Percentiles rank a stretch among this genome's conserved stretches.
Evolutionary conservation across 2,797 vertebrate genomes (phyloP).

Genomic region (Balearica regulorum): DNA sequence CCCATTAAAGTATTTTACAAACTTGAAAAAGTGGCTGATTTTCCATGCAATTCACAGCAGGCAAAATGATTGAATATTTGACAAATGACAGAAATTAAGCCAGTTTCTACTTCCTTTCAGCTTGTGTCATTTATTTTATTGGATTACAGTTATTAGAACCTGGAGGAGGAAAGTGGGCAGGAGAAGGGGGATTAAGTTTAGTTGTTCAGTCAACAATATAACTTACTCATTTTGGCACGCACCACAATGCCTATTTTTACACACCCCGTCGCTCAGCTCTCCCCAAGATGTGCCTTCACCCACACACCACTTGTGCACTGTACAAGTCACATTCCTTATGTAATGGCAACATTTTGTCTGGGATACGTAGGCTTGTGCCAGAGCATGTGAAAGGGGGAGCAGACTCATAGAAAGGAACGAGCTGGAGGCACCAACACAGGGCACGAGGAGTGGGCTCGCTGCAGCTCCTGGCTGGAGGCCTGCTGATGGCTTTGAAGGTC

Average conservation of each 20-base stretch:
- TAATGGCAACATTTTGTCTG: background rate
- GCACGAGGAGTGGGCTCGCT: accelerated
- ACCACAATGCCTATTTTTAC: conserved; percentile 35
- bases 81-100: conserved; percentile 5
- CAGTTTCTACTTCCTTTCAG: conserved; percentile 42
- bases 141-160: conserved; percentile 47
- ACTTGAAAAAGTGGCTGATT: background rate
- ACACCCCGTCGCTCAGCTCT: background rate
- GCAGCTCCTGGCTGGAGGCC: background rate
- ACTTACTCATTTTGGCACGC: conserved; percentile 15
- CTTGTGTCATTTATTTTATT: background rate
- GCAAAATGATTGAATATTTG: background rate
- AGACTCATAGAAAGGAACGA: background rate
- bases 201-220: background rate
- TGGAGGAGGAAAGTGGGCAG: conserved; percentile 43
- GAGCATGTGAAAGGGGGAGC: background rate
- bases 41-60: background rate
- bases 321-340: conserved; percentile 23
- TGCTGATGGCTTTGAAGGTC: background rate
- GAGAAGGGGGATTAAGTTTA: conserved; percentile 7
- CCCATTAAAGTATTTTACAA: background rate
- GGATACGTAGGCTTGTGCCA: background rate
- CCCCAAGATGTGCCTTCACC: conserved; percentile 43
- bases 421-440: background rate
- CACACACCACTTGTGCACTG: conserved; percentile 32